These are phyloP conservation scores for Rissa tridactyla DNA, from an alignment of 2,113 vertebrate species.

Conservation along the genomic window DNA sequence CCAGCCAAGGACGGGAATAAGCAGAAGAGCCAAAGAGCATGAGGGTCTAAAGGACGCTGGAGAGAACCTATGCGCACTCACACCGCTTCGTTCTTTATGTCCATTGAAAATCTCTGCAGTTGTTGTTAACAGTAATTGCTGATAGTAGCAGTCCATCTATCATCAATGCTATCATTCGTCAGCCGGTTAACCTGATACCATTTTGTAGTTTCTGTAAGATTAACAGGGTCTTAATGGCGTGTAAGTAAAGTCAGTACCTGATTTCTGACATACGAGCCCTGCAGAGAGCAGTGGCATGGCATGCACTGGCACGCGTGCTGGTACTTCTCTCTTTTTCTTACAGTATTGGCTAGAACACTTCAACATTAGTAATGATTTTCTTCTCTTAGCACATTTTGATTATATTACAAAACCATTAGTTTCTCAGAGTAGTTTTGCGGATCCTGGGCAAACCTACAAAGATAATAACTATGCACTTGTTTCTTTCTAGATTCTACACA, in stretches of 20 bases:
- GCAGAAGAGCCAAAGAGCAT: neutral
- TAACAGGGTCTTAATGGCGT: neutral
- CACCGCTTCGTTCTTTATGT: neutral
- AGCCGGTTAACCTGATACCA: neutral
- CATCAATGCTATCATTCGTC: neutral
- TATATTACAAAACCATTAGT: neutral
- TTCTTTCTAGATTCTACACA: constrained; percentile 79
- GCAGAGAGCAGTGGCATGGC: no score
- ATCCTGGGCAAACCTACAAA: neutral
- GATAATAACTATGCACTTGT: neutral
- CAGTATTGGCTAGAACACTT: neutral
- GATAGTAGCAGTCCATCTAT: neutral
- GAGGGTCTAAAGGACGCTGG: neutral
- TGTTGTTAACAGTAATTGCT: neutral
- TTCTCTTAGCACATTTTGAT: neutral
- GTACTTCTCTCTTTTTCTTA: neutral
- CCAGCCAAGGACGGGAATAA: neutral
- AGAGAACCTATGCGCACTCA: neutral
- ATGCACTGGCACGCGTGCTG: accelerated
- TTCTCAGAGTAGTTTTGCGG: neutral
- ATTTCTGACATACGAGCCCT: neutral
- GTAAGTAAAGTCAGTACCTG: neutral
- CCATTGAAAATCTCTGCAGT: neutral
- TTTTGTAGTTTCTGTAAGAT: neutral
- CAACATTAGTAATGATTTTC: neutral